phyloP scores from a whole-genome alignment of 1,140 invertebrate species.

The Drosophila subobscura region DNA sequence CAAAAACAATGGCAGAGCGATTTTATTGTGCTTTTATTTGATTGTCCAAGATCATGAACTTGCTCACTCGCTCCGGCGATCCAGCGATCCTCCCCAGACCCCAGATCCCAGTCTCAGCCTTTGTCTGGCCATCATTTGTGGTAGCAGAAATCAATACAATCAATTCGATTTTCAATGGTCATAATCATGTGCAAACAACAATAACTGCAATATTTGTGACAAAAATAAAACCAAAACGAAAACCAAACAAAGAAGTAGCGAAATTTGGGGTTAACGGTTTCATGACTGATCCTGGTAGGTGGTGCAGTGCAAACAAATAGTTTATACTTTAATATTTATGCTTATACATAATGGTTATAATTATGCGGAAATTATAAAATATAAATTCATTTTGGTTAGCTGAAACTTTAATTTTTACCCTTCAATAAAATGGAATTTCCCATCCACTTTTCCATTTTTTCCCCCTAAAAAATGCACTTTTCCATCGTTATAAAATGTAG shows the following conservation, averaged over 20 bases:
- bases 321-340: neutral
- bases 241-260: slow-evolving; percentile 45
- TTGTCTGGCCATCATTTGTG: slow-evolving; percentile 67
- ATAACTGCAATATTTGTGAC: slow-evolving; percentile 56
- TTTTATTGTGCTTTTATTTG: slow-evolving; percentile 52
- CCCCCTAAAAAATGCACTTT: neutral
- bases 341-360: too few relatives aligned
- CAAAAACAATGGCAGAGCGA: slow-evolving; percentile 55
- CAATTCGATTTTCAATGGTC: slow-evolving; percentile 59
- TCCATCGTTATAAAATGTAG: neutral
- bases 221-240: neutral
- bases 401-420: too few relatives aligned
- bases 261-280: slow-evolving; percentile 57
- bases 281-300: slow-evolving; percentile 6
- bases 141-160: slow-evolving; percentile 77
- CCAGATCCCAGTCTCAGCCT: slow-evolving; percentile 1
- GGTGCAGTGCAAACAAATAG: slow-evolving; percentile 35
- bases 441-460: neutral
- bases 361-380: neutral
- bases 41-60: slow-evolving; percentile 77
- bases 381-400: neutral
- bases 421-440: neutral
- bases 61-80: slow-evolving; percentile 27
- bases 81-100: slow-evolving; percentile 1
- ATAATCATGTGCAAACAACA: slow-evolving; percentile 54